phyloP scores from a whole-genome alignment of 1,140 invertebrate species.

The Hycleus cichorii region DNA sequence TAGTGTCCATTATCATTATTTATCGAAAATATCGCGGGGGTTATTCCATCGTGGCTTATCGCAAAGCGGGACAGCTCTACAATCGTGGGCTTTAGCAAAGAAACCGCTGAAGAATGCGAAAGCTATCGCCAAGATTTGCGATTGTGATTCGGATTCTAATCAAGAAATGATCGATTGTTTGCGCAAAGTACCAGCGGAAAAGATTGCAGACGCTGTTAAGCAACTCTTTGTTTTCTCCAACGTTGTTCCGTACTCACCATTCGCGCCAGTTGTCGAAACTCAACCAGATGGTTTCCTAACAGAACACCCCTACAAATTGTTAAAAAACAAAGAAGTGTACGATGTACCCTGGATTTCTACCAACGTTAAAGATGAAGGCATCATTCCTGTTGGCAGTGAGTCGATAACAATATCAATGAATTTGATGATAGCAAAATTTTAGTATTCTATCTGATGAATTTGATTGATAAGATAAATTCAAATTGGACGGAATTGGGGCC shows the following conservation, averaged over 20 bases:
- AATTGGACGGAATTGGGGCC: conserved; percentile 52
- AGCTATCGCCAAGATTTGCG: conserved; percentile 55
- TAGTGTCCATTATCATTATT: conserved; percentile 52
- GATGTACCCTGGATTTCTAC: conserved; percentile 40
- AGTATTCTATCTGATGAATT: conserved; percentile 12
- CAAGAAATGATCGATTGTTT: conserved; percentile 65
- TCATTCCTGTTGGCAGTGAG: conserved; percentile 26
- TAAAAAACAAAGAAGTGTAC: conserved; percentile 42
- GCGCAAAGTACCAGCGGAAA: conserved; percentile 27
- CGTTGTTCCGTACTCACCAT: conserved; percentile 32
- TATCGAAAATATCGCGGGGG: conserved; percentile 45
- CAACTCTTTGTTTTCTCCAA: conserved; percentile 13
- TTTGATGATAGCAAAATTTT: neutral
- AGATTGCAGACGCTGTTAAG: neutral
- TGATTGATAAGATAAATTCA: conserved; percentile 45
- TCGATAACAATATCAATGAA: neutral
- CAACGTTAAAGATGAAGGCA: conserved; percentile 36
- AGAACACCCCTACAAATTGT: conserved; percentile 43
- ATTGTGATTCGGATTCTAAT: conserved; percentile 54
- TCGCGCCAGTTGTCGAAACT: conserved; percentile 33
- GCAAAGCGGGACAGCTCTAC: conserved; percentile 66
- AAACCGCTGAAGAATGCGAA: conserved; percentile 59
- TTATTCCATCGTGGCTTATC: conserved; percentile 65
- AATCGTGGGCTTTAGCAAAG: conserved; percentile 62
- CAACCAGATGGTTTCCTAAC: conserved; percentile 46